These are phyloP conservation scores for Boloria euphrosyne DNA, from an alignment of 2,888 invertebrate genomes.

Conservation along the genomic window DNA sequence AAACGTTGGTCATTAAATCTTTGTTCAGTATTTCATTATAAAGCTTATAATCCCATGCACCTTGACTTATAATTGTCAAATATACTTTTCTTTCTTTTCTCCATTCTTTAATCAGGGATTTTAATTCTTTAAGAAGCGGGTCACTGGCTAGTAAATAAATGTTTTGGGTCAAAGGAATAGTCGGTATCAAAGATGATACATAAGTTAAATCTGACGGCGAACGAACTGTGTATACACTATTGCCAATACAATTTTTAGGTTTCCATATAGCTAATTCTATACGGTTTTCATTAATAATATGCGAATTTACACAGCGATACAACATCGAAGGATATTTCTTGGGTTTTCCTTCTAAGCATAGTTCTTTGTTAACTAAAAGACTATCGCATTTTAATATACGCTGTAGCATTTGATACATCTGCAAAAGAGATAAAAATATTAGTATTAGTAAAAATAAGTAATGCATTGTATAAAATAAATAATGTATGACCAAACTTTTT, in stretches of 20 bases:
- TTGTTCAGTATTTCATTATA: constrained; percentile 8
- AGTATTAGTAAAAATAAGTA: too few relatives aligned
- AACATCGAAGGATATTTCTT: constrained; percentile 41
- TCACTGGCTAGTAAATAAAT: constrained; percentile 49
- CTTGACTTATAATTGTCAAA: constrained; percentile 51
- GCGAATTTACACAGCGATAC: constrained; percentile 45
- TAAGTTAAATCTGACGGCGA: constrained; percentile 45
- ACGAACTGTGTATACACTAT: constrained; percentile 47
- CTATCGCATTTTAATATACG: constrained; percentile 44
- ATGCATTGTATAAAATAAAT: too few relatives aligned
- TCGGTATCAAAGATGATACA: constrained; percentile 42
- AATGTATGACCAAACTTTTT: too few relatives aligned
- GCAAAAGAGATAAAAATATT: not conserved
- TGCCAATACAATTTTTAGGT: constrained; percentile 38
- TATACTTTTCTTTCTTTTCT: constrained; percentile 45
- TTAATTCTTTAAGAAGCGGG: constrained; percentile 48
- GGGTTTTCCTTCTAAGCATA: constrained; percentile 16
- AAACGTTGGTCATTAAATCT: constrained; percentile 10
- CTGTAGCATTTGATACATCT: constrained; percentile 42
- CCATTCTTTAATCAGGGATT: constrained; percentile 50
- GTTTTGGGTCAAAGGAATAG: constrained; percentile 45
- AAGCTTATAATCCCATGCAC: not conserved
- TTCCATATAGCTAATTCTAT: constrained; percentile 48
- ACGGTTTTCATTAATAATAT: constrained; percentile 35
- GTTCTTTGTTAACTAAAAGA: constrained; percentile 48